phyloP scores from a whole-genome alignment of 1,140 invertebrate species.

The Drosophila arawakana region DNA sequence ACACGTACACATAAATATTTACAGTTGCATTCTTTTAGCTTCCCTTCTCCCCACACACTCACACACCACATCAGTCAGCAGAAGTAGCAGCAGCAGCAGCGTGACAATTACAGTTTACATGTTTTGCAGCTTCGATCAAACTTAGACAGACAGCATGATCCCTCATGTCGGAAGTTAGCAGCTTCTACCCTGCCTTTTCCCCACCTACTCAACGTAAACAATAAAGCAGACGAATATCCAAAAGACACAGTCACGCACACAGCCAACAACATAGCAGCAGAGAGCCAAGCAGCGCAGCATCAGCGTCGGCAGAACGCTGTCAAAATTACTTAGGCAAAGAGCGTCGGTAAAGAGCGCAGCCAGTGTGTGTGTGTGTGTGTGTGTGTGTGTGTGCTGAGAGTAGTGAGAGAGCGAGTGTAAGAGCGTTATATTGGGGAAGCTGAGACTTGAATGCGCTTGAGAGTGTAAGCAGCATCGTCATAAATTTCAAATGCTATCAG shows the following conservation, averaged over 20 bases:
- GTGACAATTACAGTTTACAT: conserved; percentile 12
- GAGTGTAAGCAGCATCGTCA: conserved; percentile 49
- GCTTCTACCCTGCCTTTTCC: conserved; percentile 1
- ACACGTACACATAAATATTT: conserved; percentile 4
- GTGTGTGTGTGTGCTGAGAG: not conserved
- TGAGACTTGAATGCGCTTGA: conserved; percentile 22
- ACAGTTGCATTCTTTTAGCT: conserved; percentile 6
- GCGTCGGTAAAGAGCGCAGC: conserved; percentile 27
- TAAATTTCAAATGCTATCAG: conserved; percentile 75
- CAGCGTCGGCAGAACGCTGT: conserved; percentile 14
- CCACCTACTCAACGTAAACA: not conserved
- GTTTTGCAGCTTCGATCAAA: conserved; percentile 29
- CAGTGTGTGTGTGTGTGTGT: not conserved
- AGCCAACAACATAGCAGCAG: conserved; percentile 18
- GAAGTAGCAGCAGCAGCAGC: not conserved
- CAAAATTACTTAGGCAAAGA: conserved; percentile 34
- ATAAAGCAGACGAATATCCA: conserved; percentile 5
- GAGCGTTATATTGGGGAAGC: conserved; percentile 14
- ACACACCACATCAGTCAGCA: no score
- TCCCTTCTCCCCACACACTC: not conserved
- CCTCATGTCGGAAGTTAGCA: conserved; percentile 38
- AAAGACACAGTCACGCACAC: conserved; percentile 14
- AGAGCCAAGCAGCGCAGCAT: conserved; percentile 6
- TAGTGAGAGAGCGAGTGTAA: not conserved
- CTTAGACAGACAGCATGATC: conserved; percentile 33